Evolutionary conservation across 2,113 vertebrate species (phyloP), one percentile per base, ranked within the genome.

Genomic region (Tiliqua scincoides): DNA sequence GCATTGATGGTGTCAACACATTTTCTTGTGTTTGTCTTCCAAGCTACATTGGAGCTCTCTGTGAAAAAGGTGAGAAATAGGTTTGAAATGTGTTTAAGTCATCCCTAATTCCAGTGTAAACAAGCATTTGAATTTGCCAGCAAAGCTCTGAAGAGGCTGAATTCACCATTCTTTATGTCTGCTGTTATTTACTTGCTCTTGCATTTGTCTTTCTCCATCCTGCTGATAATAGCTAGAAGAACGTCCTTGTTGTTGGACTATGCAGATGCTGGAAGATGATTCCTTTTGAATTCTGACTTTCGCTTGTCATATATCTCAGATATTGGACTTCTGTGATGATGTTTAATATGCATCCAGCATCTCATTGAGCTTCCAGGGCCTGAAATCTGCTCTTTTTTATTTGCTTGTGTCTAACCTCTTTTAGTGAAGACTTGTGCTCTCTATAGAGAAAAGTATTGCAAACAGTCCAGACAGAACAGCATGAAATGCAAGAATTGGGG

Each of bases 11-110:
- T 0, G 90, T 98, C 83, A 98, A 97, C 89, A 97, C 94, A 4
- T 98, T 98, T 89, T 96, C 92, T 68, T 99, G 98, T 89, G 91
- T 98, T 65, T 99, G 99, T 91, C 97, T 99, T 21, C 97, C 99
- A 59, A 99, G 98, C 93, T 99, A 99, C 12, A 25, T 96, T 0
- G 99, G 99, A 70, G 93, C 95, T 57, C 96, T 97, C 83, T 99
- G 99, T 95, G 99, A 99, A 81, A 97, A 98, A 97, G 99, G 99
- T 99, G 97, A 95, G 94, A n/a, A 61, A 59, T 2, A 35, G 32
- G 0, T 81, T 63, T 80, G 68, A 25, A 78, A 25, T 84, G 4
- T 83, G 0, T 79, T 54, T 30, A 63, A 40, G 0, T 0, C 32
- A 1, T 2, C 67, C 0, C 6, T 30, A 18, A 1, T 18, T 30